phyloP scores from a whole-genome alignment of 2,797 vertebrate genomes.

The Chiloscyllium punctatum region DNA sequence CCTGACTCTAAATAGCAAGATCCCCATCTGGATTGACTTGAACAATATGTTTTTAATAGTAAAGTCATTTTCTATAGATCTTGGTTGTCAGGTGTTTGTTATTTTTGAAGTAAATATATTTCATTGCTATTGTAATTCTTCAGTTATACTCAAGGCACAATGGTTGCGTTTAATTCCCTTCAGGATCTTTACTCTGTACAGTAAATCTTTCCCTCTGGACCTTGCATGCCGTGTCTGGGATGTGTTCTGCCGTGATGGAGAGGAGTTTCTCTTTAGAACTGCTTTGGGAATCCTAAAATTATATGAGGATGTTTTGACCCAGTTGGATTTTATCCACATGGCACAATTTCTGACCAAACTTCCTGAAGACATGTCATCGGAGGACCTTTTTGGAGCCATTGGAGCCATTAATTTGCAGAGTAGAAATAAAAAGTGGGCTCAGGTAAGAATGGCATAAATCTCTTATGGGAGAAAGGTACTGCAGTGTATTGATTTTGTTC shows the following conservation, averaged over 20 bases:
- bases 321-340: conserved; percentile 96
- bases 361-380: conserved; percentile 75
- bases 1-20: not conserved
- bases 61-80: not conserved
- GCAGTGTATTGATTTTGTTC: not conserved
- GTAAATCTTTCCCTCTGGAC: conserved; percentile 86
- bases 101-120: not conserved
- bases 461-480: not conserved
- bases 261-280: conserved; percentile 88
- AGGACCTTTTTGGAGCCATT: conserved; percentile 79
- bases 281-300: conserved; percentile 81
- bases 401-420: conserved; percentile 87
- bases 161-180: not conserved
- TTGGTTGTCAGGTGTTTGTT: not conserved
- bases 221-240: conserved; percentile 94
- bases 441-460: conserved; percentile 57
- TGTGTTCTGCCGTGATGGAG: conserved; percentile 89
- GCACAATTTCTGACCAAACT: conserved; percentile 90
- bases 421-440: conserved; percentile 85
- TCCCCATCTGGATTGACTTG: not conserved
- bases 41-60: not conserved
- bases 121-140: too few species aligned
- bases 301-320: conserved; percentile 81
- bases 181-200: conserved; percentile 95
- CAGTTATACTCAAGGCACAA: not conserved